These are phyloP conservation scores for Ammodytes marinus DNA, from an alignment of 2,113 vertebrate species.

Conservation along the genomic window DNA sequence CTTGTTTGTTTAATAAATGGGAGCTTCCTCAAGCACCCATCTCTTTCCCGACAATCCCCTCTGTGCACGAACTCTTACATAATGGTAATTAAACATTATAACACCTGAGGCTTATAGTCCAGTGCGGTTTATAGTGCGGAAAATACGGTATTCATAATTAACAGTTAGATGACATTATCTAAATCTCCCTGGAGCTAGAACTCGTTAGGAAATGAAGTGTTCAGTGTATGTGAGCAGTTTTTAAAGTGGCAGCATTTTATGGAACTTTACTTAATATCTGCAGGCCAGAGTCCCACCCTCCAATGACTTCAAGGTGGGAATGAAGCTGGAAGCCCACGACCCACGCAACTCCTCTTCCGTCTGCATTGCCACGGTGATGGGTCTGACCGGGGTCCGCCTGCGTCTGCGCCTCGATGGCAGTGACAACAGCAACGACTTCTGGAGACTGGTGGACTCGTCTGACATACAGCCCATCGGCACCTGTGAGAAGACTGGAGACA, in stretches of 20 bases:
- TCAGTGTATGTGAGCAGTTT: background rate
- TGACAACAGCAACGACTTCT: slow-evolving; percentile 98
- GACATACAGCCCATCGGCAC: slow-evolving; percentile 96
- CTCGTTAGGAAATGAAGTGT: background rate
- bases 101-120: too few species aligned
- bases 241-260: background rate
- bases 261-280: slow-evolving; percentile 41
- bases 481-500: slow-evolving; percentile 95
- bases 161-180: background rate
- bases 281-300: slow-evolving; percentile 91
- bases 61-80: too few species aligned
- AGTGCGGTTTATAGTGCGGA: too few species aligned
- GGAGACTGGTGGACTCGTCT: slow-evolving; percentile 95
- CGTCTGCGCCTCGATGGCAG: slow-evolving; percentile 93
- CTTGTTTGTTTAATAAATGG: too few species aligned
- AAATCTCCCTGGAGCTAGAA: background rate
- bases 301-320: slow-evolving; percentile 96
- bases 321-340: slow-evolving; percentile 96
- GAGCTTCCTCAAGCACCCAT: too few species aligned
- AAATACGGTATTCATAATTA: background rate
- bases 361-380: slow-evolving; percentile 95
- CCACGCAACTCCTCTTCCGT: slow-evolving; percentile 93
- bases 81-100: too few species aligned
- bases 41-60: too few species aligned
- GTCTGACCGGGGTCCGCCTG: slow-evolving; percentile 91